Evolutionary conservation across 2,113 vertebrate species (phyloP), one percentile per base, ranked within the genome.

Genomic region (Notiomystis cincta): DNA sequence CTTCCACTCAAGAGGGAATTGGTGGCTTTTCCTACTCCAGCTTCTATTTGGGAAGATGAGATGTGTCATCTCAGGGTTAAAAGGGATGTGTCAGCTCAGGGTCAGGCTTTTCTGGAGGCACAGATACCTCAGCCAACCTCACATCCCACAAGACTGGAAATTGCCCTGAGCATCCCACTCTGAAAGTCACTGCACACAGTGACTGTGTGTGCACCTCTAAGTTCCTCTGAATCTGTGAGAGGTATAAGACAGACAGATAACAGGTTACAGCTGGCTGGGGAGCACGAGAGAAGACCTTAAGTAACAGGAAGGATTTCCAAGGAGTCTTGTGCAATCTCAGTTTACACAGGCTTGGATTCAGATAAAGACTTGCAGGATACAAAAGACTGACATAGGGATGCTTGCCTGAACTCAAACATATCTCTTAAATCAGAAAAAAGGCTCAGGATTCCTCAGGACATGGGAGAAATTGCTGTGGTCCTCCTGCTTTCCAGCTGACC

Each of bases 171-270:
- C 45, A 76, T 38, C 15, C 20, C 9, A 8, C 66, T 78, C 54
- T 13, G 30, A 51, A 75, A 81, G 30, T 3, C 0, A 0, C 38
- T 53, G 67, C 33, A 50, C 21, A 17, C 30, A 56, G 47, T 0
- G 2, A 33, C 12, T 54, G 47, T 17, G n/a, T 11, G 23, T 9
- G 33, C 15, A 70, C 35, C 35, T 70, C 4, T 28, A 44, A 83
- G 7, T 24, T 48, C 42, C 37, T n/a, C 31, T 45, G 57, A 56
- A 45, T 35, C 27, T 53, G 5, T 33, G 3, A 48, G 57, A 80
- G 30, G 18, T 50, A 12, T 27, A 30, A 81, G 22, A 58, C 13
- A 40, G 35, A 38, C 6, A 61, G 24, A 58, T 11, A 75, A 58
- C 6, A 27, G 21, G 13, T 84, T 79, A 38, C 57, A 88, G 58